Evolutionary conservation across 2,888 invertebrate genomes (phyloP).

Genomic region (Stenodera caucasica): DNA sequence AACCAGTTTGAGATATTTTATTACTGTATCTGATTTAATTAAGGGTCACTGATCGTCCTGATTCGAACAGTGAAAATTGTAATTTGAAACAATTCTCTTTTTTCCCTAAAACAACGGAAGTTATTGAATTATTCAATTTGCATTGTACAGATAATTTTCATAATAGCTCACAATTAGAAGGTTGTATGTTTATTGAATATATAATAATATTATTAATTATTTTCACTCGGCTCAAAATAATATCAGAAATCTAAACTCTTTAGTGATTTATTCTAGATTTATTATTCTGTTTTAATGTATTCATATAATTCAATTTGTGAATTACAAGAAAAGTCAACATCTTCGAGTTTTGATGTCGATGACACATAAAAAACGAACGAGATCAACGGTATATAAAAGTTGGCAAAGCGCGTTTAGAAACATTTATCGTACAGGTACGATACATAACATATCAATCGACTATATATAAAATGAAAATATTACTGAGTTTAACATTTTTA

Average conservation of each 20-base stretch:
- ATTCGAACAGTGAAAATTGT: not conserved
- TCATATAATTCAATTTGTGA: not conserved
- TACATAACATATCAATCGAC: not conserved
- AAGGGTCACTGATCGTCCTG: constrained; percentile 24
- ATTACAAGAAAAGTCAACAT: constrained; percentile 6
- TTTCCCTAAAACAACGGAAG: constrained; percentile 11
- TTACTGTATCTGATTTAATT: constrained; percentile 9
- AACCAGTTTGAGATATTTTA: constrained; percentile 24
- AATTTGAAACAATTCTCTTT: not conserved
- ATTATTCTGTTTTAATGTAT: not conserved
- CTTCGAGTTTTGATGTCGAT: constrained; percentile 29
- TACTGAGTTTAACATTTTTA: constrained; percentile 2
- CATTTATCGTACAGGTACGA: constrained; percentile 17
- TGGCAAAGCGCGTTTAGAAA: constrained; percentile 20
- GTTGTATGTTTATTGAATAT: not conserved
- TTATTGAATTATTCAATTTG: constrained; percentile 6
- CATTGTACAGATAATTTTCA: not conserved
- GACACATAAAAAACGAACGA: constrained; percentile 33
- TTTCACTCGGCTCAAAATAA: not conserved
- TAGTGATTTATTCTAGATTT: not conserved
- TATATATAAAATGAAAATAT: constrained; percentile 15
- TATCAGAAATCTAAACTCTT: not conserved
- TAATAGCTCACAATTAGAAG: not conserved
- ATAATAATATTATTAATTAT: not conserved
- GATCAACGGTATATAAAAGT: constrained; percentile 27